A percentile compares a stretch with the other conserved stretches of the same genome.
These are phyloP conservation scores for Sphenopsis melanotis DNA, from an alignment of 2,797 vertebrate species.

Conservation along the genomic window DNA sequence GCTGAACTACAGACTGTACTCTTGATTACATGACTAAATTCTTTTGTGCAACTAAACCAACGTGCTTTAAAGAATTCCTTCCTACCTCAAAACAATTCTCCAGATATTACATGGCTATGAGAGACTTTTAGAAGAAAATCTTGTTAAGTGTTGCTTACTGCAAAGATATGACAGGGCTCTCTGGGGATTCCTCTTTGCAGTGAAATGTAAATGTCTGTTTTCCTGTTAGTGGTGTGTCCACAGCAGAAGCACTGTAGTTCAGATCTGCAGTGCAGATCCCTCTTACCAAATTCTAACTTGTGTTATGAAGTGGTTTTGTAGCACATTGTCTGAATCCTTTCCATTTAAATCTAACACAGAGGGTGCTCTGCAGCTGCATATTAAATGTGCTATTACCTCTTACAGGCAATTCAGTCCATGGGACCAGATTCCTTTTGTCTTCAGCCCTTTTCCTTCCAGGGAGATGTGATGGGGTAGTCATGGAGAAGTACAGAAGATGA, in stretches of 20 bases:
- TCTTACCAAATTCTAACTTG: background rate
- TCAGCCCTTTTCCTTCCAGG: background rate
- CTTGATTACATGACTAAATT: background rate
- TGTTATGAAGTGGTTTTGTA: background rate
- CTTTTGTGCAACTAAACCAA: background rate
- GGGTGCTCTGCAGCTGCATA: background rate
- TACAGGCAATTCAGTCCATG: background rate
- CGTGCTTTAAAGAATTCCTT: background rate
- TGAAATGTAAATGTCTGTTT: background rate
- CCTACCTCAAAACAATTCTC: background rate
- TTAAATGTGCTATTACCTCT: background rate
- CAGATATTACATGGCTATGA: background rate
- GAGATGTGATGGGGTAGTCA: background rate
- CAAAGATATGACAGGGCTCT: background rate
- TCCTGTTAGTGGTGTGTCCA: background rate
- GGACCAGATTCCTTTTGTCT: background rate
- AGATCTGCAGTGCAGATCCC: background rate
- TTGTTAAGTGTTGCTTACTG: background rate
- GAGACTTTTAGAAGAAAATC: background rate
- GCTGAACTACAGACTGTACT: background rate
- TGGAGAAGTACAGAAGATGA: background rate
- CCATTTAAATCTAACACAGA: background rate
- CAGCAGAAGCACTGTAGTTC: background rate
- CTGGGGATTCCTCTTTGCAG: background rate
- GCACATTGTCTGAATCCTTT: background rate